Percentiles rank a stretch among this genome's conserved stretches.
Conservation (phyloP, 2,113 vertebrate species). For the Ibidorhyncha struthersii region DNA sequence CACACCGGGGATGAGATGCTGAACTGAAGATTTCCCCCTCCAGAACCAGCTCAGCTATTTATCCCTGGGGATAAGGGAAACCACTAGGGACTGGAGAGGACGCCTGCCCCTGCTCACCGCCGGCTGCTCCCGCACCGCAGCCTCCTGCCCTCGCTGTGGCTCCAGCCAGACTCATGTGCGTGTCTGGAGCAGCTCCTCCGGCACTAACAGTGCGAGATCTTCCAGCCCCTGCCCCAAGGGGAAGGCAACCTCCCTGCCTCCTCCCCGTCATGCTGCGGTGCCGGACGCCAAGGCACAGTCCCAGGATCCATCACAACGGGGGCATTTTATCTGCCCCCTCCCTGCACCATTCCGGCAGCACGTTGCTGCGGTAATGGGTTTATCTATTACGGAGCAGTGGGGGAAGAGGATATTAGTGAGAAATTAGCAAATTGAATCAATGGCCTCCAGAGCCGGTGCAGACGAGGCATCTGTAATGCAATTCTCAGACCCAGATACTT, state of each 20-base stretch:
- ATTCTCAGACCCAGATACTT: constrained; percentile 51
- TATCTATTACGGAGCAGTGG: neutral
- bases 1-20: neutral
- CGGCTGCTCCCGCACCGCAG: neutral
- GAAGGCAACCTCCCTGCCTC: neutral
- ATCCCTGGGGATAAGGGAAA: neutral
- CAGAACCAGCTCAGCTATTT: neutral
- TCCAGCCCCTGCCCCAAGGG: neutral
- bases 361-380: neutral
- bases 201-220: accelerated
- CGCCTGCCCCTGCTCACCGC: neutral
- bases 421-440: constrained; percentile 52
- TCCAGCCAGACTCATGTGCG: neutral
- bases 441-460: constrained; percentile 3
- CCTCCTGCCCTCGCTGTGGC: accelerated
- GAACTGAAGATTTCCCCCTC: accelerated
- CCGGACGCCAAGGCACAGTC: neutral
- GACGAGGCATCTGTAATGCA: constrained; percentile 2
- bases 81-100: neutral
- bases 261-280: accelerated
- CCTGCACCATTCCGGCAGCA: neutral
- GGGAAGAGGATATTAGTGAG: constrained; percentile 24
- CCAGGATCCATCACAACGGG: neutral
- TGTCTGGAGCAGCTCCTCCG: neutral
- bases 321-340: neutral